These are phyloP conservation scores for Molossus molossus DNA, from an alignment of 2,797 vertebrate species.

Conservation along the genomic window DNA sequence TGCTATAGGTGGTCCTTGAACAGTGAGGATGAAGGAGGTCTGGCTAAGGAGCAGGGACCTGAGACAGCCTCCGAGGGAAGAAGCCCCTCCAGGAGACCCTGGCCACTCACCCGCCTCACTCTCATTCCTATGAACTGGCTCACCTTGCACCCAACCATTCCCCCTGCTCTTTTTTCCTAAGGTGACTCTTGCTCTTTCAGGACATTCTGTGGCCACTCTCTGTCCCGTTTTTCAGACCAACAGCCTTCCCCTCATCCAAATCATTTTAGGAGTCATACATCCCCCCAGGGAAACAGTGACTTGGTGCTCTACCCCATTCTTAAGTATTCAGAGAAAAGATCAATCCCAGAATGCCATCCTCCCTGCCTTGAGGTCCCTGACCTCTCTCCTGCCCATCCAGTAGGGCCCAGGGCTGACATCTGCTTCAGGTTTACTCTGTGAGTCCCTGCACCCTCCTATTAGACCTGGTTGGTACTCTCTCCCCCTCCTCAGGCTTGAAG, in stretches of 20 bases:
- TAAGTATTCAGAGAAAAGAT: slow-evolving; percentile 88
- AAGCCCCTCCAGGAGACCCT: background rate
- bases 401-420: background rate
- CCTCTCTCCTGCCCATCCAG: background rate
- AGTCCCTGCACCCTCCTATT: background rate
- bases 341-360: slow-evolving; percentile 85
- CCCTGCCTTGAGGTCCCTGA: background rate
- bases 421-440: background rate
- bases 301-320: background rate
- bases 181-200: background rate
- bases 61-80: background rate
- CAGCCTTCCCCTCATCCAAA: background rate
- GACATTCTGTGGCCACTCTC: background rate
- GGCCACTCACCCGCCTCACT: background rate
- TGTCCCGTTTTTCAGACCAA: background rate
- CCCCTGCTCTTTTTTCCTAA: background rate
- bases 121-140: background rate
- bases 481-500: background rate
- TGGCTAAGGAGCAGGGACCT: slow-evolving; percentile 91
- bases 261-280: background rate
- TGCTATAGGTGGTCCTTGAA: slow-evolving; percentile 93
- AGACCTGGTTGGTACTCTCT: background rate
- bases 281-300: background rate
- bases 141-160: background rate
- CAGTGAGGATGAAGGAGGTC: slow-evolving; percentile 93